Evolutionary conservation across 1,140 invertebrate species (phyloP).

Genomic region (Ceratosolen solmsi): DNA sequence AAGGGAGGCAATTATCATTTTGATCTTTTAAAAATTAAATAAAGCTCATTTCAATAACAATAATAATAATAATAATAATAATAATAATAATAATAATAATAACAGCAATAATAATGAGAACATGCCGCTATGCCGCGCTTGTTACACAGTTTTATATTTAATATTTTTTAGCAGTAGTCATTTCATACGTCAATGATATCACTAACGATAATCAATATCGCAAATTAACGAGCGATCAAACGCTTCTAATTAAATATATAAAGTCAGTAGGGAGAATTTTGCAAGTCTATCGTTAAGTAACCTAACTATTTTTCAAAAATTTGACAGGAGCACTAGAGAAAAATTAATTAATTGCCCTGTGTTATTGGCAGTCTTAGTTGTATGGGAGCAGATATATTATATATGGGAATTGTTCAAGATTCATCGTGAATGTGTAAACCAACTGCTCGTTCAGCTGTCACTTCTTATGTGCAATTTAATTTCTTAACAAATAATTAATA

Average conservation of each 20-base stretch:
- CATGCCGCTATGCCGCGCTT: background rate
- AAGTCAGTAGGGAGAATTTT: background rate
- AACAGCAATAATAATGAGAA: too few relatives aligned
- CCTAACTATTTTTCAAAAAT: too few relatives aligned
- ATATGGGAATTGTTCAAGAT: background rate
- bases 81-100: background rate
- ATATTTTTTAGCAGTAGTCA: background rate
- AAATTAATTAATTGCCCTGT: too few relatives aligned
- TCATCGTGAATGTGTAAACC: background rate
- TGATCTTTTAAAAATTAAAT: background rate
- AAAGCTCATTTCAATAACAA: background rate
- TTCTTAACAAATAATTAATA: background rate
- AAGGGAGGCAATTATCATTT: too few relatives aligned
- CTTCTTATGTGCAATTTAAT: background rate
- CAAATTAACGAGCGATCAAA: background rate
- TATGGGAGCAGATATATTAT: too few relatives aligned
- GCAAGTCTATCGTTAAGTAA: background rate
- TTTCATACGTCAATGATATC: background rate
- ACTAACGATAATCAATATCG: background rate
- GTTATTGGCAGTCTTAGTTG: too few relatives aligned
- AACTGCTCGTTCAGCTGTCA: background rate
- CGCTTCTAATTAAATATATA: background rate
- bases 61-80: background rate
- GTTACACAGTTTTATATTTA: background rate
- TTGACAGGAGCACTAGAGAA: too few relatives aligned